phyloP scores from a whole-genome alignment of 2,797 vertebrate species.

The Pseudotriccus pelzelni region DNA sequence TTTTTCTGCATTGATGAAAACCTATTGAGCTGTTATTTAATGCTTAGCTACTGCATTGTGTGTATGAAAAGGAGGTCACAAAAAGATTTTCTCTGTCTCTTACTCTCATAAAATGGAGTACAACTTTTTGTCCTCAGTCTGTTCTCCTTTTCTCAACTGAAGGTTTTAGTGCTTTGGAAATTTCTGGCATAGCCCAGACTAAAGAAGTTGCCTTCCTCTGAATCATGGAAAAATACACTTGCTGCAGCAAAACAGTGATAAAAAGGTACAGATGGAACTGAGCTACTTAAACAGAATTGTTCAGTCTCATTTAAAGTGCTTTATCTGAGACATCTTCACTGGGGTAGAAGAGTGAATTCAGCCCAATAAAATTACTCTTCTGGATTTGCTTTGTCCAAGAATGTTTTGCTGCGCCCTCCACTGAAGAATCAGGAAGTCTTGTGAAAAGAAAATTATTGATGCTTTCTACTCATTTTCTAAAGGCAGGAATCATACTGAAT shows the following conservation, averaged over 20 bases:
- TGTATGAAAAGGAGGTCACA: not conserved
- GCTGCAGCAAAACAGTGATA: not conserved
- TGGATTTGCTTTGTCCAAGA: not conserved
- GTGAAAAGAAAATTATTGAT: not conserved
- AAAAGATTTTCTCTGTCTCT: not conserved
- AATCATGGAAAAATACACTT: not conserved
- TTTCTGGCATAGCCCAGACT: not conserved
- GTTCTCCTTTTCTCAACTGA: not conserved
- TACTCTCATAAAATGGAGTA: not conserved
- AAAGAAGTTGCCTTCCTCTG: not conserved
- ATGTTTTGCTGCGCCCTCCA: not conserved
- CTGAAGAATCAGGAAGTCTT: not conserved
- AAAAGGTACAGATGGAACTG: not conserved
- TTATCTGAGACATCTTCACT: not conserved
- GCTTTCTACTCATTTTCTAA: not conserved
- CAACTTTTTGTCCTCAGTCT: not conserved
- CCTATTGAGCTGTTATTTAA: not conserved
- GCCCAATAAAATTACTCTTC: not conserved
- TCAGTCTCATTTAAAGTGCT: not conserved
- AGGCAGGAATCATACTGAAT: not conserved
- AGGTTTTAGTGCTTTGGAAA: not conserved
- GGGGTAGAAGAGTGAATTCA: not conserved
- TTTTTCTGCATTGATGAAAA: conserved; percentile 20
- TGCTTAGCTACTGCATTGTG: not conserved
- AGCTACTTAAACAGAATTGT: not conserved